Evolutionary conservation across 2,888 invertebrate genomes (phyloP), one percentile per base, ranked within the genome.

Genomic region (Cantharis rustica): DNA sequence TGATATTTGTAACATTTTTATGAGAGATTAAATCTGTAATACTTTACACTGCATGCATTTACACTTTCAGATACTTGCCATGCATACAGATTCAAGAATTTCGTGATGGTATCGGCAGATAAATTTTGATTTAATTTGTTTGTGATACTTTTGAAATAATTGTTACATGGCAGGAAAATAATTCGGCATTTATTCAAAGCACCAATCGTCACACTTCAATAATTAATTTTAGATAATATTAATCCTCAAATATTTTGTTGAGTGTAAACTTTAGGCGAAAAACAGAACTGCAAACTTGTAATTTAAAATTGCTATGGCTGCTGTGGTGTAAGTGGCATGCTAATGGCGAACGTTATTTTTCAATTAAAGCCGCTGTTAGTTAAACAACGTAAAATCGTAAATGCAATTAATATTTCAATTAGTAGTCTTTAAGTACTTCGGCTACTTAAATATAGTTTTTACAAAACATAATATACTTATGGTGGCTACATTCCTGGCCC

Each of bases 401-500:
- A 66, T 62, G 17, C 16, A 63, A 72, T 27, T 72, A 61, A 62
- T 72, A 72, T 27, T 68, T 20, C 26, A 72, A 61, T 68, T 15
- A 68, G 16, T 68, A 69, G 72, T 68, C 72, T 63, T 31, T 63
- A 61, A 68, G 16, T 26, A 72, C 27, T 77, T 68, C n/a, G 16
- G 26, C 74, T 74, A 71, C 72, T 78, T 73, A 75, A 69, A 74
- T 78, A 78, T 76, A 74, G 73, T 72, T 76, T 71, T 64, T 73
- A 80, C 79, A 76, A 75, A 81, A 80, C 79, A 74, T 79, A 31
- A 13, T 11, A 78, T 75, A 78, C 77, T 76, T 47, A 47, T 47
- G 47, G 47, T 47, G 75, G 75, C 75, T 71, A 76, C 81, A 82
- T 81, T 82, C 81, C 80, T 80, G 80, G 80, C 78, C 76, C 79